phyloP scores from a whole-genome alignment of 2,797 vertebrate genomes.

The Garrulus glandarius region DNA sequence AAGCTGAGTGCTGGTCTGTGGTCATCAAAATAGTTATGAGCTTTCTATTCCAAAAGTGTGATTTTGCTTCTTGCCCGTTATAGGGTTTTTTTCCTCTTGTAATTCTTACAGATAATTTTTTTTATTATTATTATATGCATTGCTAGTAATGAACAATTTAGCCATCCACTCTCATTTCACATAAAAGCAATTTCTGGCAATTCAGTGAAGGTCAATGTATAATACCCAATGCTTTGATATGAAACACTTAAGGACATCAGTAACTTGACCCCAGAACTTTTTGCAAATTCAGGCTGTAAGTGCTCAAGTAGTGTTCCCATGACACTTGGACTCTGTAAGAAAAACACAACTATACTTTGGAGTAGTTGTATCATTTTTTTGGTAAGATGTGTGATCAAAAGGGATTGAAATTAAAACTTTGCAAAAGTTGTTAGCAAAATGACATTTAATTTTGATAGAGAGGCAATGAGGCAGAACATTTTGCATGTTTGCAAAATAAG shows the following conservation, averaged over 20 bases:
- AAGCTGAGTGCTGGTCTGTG: background rate
- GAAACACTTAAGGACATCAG: slow-evolving; percentile 8
- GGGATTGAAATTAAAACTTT: slow-evolving; percentile 49
- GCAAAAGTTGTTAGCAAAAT: slow-evolving; percentile 62
- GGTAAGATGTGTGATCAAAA: background rate
- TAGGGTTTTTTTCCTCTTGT: background rate
- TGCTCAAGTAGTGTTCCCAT: background rate
- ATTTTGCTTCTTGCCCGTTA: background rate
- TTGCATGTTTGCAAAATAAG: slow-evolving; percentile 73
- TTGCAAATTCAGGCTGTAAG: slow-evolving; percentile 5
- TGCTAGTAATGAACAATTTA: slow-evolving; percentile 17
- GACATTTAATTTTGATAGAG: slow-evolving; percentile 63
- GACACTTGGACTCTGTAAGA: background rate
- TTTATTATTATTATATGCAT: background rate
- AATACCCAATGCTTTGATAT: slow-evolving; percentile 27
- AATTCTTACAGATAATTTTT: background rate
- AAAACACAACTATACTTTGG: background rate
- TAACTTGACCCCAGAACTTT: slow-evolving; percentile 33
- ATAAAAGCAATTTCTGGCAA: slow-evolving; percentile 40
- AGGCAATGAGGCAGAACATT: slow-evolving; percentile 66
- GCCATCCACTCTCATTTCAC: slow-evolving; percentile 5
- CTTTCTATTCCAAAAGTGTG: background rate
- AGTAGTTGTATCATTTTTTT: background rate
- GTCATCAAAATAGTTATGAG: background rate
- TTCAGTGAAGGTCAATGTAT: slow-evolving; percentile 26